Conservation (phyloP, 2,113 vertebrate genomes). For the Rhagologus leucostigma region DNA sequence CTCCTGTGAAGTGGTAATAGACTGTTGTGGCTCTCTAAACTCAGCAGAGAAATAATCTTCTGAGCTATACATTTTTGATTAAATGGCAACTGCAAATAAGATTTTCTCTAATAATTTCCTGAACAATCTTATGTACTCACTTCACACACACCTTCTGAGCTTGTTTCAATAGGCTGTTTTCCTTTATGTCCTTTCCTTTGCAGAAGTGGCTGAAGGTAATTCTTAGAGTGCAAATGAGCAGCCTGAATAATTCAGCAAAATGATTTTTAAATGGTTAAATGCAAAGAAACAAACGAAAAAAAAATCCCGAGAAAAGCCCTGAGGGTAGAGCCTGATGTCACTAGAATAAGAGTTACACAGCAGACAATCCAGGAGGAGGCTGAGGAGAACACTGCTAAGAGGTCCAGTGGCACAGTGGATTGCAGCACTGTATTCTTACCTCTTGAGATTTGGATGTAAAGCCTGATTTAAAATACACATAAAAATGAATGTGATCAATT, state of each 20-base stretch:
- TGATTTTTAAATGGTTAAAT: background rate
- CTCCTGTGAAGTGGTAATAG: background rate
- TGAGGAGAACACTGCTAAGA: background rate
- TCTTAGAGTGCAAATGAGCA: background rate
- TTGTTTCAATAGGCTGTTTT: background rate
- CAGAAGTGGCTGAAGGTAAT: background rate
- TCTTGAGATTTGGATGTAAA: background rate
- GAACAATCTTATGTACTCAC: background rate
- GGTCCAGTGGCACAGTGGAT: background rate
- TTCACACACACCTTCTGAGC: background rate
- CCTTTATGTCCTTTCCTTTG: background rate
- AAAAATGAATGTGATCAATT: background rate
- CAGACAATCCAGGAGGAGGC: background rate
- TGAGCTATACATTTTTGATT: background rate
- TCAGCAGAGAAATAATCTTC: background rate
- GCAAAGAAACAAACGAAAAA: background rate
- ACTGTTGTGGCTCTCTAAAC: background rate
- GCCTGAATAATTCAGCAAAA: background rate
- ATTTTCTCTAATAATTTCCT: background rate
- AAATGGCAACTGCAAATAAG: background rate
- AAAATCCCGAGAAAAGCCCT: background rate
- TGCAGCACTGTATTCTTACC: background rate
- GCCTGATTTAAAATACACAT: background rate
- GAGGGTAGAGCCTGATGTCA: background rate
- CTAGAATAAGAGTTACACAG: background rate